Evolutionary conservation across 2,113 vertebrate species (phyloP).

Genomic region (Clarias batrachus): DNA sequence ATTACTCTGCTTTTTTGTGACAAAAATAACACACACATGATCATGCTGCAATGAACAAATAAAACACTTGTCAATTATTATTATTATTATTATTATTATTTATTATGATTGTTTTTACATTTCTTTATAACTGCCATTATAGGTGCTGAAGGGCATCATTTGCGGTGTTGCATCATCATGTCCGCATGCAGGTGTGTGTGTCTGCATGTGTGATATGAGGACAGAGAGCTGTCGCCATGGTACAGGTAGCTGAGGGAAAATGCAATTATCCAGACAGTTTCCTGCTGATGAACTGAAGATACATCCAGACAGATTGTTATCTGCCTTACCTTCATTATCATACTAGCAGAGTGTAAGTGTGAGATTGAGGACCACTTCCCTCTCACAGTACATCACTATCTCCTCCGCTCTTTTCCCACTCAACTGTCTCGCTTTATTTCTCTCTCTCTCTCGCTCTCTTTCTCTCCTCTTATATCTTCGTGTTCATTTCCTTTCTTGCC

Average conservation of each 20-base stretch:
- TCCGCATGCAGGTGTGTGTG: conserved; percentile 19
- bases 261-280: conserved; percentile 51
- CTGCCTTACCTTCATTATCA: conserved; percentile 46
- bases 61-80: background rate
- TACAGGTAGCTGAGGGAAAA: conserved; percentile 42
- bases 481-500: conserved; percentile 1
- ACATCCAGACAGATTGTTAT: conserved; percentile 46
- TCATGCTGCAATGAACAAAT: background rate
- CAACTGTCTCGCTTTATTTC: background rate
- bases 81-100: too few species aligned
- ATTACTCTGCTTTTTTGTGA: background rate
- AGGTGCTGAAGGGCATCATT: background rate
- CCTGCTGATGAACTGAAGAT: conserved; percentile 46
- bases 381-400: conserved; percentile 23
- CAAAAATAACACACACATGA: background rate
- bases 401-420: conserved; percentile 21
- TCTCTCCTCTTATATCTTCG: background rate
- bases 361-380: conserved; percentile 13
- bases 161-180: background rate
- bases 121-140: background rate
- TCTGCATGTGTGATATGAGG: background rate
- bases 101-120: background rate
- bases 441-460: background rate
- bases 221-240: conserved; percentile 28
- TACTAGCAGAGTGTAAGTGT: conserved; percentile 25